These are phyloP conservation scores for Pristionchus entomophagus DNA, from an alignment of 2,888 invertebrate species.

Conservation along the genomic window DNA sequence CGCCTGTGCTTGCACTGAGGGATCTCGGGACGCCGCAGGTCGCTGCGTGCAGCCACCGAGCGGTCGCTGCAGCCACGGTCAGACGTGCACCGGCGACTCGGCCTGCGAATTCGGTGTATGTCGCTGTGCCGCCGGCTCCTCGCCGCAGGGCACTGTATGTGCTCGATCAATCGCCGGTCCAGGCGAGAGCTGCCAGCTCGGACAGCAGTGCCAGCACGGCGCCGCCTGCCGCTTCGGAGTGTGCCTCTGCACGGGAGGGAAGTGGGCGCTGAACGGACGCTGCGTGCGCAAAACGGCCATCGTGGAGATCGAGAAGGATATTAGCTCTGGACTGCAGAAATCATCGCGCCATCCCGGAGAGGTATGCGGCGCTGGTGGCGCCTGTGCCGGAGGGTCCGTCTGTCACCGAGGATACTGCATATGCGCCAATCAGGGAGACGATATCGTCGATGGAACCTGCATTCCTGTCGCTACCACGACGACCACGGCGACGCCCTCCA, in stretches of 20 bases:
- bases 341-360: conserved; percentile 9
- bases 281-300: conserved; percentile 55
- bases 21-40: conserved; percentile 63
- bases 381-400: conserved; percentile 62
- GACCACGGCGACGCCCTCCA: neutral
- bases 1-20: conserved; percentile 70
- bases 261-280: conserved; percentile 56
- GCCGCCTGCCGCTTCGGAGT: conserved; percentile 69
- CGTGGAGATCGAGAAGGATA: conserved; percentile 38
- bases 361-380: conserved; percentile 52
- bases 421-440: conserved; percentile 62
- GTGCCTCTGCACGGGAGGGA: conserved; percentile 67
- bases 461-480: conserved; percentile 53
- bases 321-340: neutral
- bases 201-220: conserved; percentile 68
- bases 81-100: conserved; percentile 70
- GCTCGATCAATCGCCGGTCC: conserved; percentile 57
- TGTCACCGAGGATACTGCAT: conserved; percentile 61
- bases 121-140: conserved; percentile 65
- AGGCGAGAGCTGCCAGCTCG: conserved; percentile 67
- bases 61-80: conserved; percentile 67
- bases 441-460: conserved; percentile 62
- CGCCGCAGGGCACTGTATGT: conserved; percentile 55
- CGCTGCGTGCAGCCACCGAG: conserved; percentile 65
- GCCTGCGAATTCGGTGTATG: conserved; percentile 70